Evolutionary conservation across 2,113 vertebrate genomes (phyloP).

Genomic region (Corythaixoides concolor): DNA sequence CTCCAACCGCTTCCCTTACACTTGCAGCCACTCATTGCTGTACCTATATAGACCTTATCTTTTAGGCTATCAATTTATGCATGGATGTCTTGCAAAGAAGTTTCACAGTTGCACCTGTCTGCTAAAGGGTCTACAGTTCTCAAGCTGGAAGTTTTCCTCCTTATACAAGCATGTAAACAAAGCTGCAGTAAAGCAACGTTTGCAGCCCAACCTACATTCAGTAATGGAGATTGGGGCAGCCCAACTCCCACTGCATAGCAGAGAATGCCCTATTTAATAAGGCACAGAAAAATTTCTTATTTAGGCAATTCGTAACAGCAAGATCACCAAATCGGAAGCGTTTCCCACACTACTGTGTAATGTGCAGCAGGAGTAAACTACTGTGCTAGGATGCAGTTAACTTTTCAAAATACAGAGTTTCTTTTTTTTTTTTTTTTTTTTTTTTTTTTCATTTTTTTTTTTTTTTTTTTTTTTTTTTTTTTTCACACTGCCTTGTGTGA

Average conservation of each 20-base stretch:
- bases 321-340: not conserved
- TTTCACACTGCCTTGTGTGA: not conserved
- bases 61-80: not conserved
- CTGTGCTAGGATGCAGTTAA: not conserved
- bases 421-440: not conserved
- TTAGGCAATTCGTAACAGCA: not conserved
- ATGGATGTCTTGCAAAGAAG: not conserved
- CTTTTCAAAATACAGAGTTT: constrained; percentile 7
- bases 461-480: not conserved
- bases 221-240: not conserved
- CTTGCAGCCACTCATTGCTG: not conserved
- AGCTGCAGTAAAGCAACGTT: not conserved
- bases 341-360: not conserved
- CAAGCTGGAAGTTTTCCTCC: not conserved
- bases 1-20: not conserved
- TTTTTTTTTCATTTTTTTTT: not conserved
- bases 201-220: not conserved
- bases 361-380: not conserved
- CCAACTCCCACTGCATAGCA: not conserved
- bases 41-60: not conserved
- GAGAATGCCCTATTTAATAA: not conserved
- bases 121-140: not conserved
- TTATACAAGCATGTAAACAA: not conserved
- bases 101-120: not conserved
- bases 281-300: not conserved